Evolutionary conservation across 2,113 vertebrate species (phyloP), one percentile per base, ranked within the genome.

Genomic region (Microtus pennsylvanicus): DNA sequence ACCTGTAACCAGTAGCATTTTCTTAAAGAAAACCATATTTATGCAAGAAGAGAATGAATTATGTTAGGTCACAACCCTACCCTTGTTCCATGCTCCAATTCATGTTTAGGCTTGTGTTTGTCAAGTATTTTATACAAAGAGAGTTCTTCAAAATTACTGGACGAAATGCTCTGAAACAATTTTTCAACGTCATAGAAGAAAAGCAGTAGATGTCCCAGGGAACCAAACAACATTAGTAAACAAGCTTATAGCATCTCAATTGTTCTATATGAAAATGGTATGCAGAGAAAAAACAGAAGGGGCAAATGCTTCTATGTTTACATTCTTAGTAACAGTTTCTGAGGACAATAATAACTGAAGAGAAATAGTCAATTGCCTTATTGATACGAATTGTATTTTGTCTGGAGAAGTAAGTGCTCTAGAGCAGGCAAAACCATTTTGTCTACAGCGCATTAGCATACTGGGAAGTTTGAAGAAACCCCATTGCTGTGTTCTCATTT

Each of bases 341-440:
- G 76, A 91, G 52, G 78, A 76, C 95, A 96, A 90, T 94, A 90
- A 83, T 86, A 85, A 90, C 75, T 89, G 80, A n/a, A 3, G 55
- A 91, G 13, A 97, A 95, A 87, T 70, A 78, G 63, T 94, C 93
- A 89, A 30, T 94, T 83, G 28, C 63, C 26, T 93, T 86, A 89
- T 7, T 93, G 26, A 26, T 89, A 63, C 52, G 55, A 94, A 82
- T 97, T 94, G 21, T 77, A 80, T 87, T 94, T 93, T 96, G 47
- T 87, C 42, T 89, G 75, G 58, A 76, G 87, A 87, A 89, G 76
- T 94, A 89, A 89, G 28, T 93, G 42, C 77, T 94, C 30, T 70
- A 75, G 74, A 91, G 3, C 28, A 76, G 22, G 21, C 30, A 91
- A 83, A 90, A 93, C 11, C 19, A 47, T 38, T 75, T 81, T 50